Conservation (phyloP, 1,140 invertebrate species). For the Trissolcus basalis region DNA sequence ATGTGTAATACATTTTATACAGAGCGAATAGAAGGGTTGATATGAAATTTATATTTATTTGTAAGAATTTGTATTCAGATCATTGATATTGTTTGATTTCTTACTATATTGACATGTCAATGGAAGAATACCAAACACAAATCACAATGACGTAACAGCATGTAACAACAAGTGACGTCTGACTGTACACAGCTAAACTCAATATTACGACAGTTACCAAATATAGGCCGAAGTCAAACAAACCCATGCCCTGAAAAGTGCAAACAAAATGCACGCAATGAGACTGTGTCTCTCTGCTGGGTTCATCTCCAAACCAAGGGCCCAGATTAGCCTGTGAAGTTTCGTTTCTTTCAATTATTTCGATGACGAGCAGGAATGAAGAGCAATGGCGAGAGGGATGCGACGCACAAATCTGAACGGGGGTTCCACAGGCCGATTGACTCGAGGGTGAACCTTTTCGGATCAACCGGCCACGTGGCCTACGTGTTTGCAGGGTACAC, state of each 20-base stretch:
- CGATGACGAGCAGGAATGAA: conserved; percentile 55
- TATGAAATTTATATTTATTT: too few relatives aligned
- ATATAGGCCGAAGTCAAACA: conserved; percentile 45
- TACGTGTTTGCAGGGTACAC: conserved; percentile 74
- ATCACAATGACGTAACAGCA: conserved; percentile 2
- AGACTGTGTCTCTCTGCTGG: conserved; percentile 16
- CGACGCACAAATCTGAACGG: conserved; percentile 47
- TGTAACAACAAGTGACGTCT: conserved; percentile 27
- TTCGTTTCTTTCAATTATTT: conserved; percentile 59
- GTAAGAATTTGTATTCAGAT: too few relatives aligned
- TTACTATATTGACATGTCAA: neutral
- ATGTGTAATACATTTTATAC: too few relatives aligned
- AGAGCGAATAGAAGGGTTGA: too few relatives aligned
- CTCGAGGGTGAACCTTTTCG: conserved; percentile 55
- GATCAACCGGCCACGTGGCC: conserved; percentile 70
- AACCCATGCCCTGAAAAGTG: conserved; percentile 33
- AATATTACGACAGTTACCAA: conserved; percentile 46
- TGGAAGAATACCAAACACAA: conserved; percentile 1
- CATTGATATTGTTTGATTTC: neutral
- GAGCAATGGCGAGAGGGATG: conserved; percentile 38
- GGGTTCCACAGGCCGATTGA: conserved; percentile 47
- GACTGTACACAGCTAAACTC: conserved; percentile 26
- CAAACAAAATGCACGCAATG: conserved; percentile 49
- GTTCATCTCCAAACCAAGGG: conserved; percentile 1
- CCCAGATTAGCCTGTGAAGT: conserved; percentile 28